Evolutionary conservation across 1,140 invertebrate species (phyloP), one percentile per base, ranked within the genome.

Genomic region (Macrosteles quadrilineatus): DNA sequence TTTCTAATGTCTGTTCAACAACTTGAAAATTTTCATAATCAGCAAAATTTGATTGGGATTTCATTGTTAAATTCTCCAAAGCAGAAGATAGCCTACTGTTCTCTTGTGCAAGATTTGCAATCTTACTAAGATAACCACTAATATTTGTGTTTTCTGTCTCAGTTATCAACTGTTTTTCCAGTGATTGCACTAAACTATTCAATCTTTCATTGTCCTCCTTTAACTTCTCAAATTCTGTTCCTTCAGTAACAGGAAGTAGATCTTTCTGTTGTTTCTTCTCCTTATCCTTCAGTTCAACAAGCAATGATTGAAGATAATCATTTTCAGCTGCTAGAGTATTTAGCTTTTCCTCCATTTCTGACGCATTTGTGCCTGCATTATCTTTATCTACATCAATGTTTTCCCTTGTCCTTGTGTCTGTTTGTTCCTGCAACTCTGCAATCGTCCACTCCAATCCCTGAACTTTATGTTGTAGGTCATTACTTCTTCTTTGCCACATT

Each of bases 401-500:
- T 59, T 59, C 55, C 2, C 3, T 21, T 6, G 2, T 12, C 55
- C 29, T 53, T 19, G n/a, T 19, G n/a, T 74, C 69, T 17, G 68
- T 64, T 11, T 69, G 83, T 67, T 87, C 83, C 68, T 92, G 78
- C 17, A 89, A 67, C 67, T 81, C 78, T 50, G 76, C 76, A 32
- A 81, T 76, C 67, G 71, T 76, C 76, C 77, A 77, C 67, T 81
- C 79, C 1, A 82, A 70, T 23, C 76, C 77, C 40, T 78, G 71
- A 25, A 81, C 70, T 45, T 82, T 76, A 27, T 83, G 76, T 76
- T 92, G 88, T 59, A 94, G 78, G 43, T 73, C 72, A 23, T 50
- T 63, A 27, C 87, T 89, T 75, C 88, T 86, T 29, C 85, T 86
- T 76, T 89, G 87, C 78, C 88, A 88, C 72, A 90, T 83, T 72